phyloP scores from a whole-genome alignment of 1,140 invertebrate species.

The Grapholita molesta region DNA sequence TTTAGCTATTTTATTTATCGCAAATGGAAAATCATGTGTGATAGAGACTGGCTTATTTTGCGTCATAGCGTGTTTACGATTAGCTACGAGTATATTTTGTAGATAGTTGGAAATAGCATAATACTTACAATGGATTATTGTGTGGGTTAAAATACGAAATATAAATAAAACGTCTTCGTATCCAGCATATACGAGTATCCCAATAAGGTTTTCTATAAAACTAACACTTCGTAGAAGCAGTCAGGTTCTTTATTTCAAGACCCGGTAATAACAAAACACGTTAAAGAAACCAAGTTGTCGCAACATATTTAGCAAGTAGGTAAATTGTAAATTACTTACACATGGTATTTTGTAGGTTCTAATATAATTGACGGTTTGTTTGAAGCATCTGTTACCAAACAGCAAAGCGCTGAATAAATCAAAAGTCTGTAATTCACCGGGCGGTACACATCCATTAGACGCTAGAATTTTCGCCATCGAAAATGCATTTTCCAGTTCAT shows the following conservation, averaged over 20 bases:
- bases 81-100: background rate
- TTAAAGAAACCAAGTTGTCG: background rate
- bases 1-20: background rate
- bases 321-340: background rate
- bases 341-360: background rate
- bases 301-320: background rate
- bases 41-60: background rate
- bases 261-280: background rate
- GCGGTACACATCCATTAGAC: constrained; percentile 41
- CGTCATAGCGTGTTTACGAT: background rate
- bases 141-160: no score
- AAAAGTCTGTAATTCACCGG: constrained; percentile 52
- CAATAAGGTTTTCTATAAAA: no score
- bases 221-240: no score
- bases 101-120: background rate
- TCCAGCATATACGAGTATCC: no score
- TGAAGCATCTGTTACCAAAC: constrained; percentile 45
- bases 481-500: constrained; percentile 72
- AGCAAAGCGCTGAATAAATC: constrained; percentile 52
- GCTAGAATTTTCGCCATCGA: constrained; percentile 53
- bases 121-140: no score
- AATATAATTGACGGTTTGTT: background rate
- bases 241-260: no score
- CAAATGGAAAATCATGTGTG: background rate
- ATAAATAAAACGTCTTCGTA: no score